Conservation (phyloP, 1,140 invertebrate species). For the Wiebesia pumilae region DNA sequence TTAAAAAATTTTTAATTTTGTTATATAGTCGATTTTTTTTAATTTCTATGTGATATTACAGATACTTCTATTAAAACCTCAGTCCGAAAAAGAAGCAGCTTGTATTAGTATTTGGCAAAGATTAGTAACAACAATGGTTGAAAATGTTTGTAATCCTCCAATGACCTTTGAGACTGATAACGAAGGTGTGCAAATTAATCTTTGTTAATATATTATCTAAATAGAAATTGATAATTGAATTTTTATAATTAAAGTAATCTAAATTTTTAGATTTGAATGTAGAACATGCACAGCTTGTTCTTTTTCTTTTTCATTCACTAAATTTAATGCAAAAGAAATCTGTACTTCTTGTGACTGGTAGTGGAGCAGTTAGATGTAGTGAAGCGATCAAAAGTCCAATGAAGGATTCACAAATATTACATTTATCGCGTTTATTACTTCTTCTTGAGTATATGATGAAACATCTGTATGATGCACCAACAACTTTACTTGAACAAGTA, state of each 20-base stretch:
- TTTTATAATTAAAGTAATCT: conserved; percentile 7
- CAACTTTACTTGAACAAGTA: conserved; percentile 85
- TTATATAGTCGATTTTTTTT: too few relatives aligned
- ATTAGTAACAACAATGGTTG: conserved; percentile 89
- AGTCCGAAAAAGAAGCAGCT: conserved; percentile 89
- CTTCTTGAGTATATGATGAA: conserved; percentile 97
- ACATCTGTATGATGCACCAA: conserved; percentile 92
- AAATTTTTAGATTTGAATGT: conserved; percentile 89
- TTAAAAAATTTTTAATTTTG: conserved; percentile 33
- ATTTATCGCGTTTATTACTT: conserved; percentile 88
- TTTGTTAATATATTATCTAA: conserved; percentile 18
- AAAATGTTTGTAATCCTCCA: conserved; percentile 82
- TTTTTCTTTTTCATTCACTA: conserved; percentile 95
- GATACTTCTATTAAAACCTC: conserved; percentile 86
- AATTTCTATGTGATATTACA: conserved; percentile 64
- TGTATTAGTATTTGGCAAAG: conserved; percentile 94
- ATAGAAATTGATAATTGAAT: neutral
- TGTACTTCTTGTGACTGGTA: conserved; percentile 87
- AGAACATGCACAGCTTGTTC: conserved; percentile 93
- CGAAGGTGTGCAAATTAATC: conserved; percentile 76
- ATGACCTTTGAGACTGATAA: conserved; percentile 78
- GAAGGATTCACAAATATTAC: conserved; percentile 84
- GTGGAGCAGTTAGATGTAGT: conserved; percentile 80
- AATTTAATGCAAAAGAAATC: conserved; percentile 97
- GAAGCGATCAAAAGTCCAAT: conserved; percentile 79